Evolutionary conservation across 30 jellyfish, hydroid and myxozoan genomes (phyloP), one percentile per base, ranked within the genome.

Genomic region (Turritopsis rubra): DNA sequence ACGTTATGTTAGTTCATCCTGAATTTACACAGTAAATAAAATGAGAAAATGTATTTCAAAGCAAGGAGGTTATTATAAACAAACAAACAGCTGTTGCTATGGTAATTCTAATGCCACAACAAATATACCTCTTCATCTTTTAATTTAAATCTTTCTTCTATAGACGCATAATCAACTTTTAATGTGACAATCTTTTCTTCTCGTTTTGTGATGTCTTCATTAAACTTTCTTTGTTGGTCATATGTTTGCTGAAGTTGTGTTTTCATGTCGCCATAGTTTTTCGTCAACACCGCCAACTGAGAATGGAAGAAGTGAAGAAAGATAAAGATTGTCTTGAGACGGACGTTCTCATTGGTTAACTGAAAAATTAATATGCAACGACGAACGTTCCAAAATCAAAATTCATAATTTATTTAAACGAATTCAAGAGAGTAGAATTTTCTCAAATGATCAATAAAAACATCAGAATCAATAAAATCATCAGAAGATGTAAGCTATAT

Each of bases 81-180:
- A n/a, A n/a, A n/a, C n/a, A n/a, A n/a, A n/a, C n/a, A n/a, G n/a
- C n/a, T n/a, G n/a, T n/a, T n/a, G n/a, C n/a, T n/a, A n/a, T n/a
- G n/a, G n/a, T n/a, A n/a, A n/a, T n/a, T n/a, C n/a, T n/a, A n/a
- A n/a, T n/a, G n/a, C n/a, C n/a, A n/a, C n/a, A n/a, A n/a, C n/a
- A n/a, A n/a, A n/a, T 13, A 13, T 23, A 87, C 97, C 96, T 91
- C 97, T 52, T 88, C 96, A 66, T 91, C 95, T 70, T 86, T 71
- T 0, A 88, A 68, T 52, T 78, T 80, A 41, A 91, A 72, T 54
- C 85, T 79, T 54, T 91, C 96, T 72, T 66, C 96, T n/a, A 66
- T 71, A 1, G 96, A 75, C 70, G 96, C 87, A 21, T 73, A 65
- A 21, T 91, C 96, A 19, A 89, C 86, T 74, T 91, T 91, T 30